Evolutionary conservation across 2,797 vertebrate genomes (phyloP).

Genomic region (Kryptopterus vitreolus): DNA sequence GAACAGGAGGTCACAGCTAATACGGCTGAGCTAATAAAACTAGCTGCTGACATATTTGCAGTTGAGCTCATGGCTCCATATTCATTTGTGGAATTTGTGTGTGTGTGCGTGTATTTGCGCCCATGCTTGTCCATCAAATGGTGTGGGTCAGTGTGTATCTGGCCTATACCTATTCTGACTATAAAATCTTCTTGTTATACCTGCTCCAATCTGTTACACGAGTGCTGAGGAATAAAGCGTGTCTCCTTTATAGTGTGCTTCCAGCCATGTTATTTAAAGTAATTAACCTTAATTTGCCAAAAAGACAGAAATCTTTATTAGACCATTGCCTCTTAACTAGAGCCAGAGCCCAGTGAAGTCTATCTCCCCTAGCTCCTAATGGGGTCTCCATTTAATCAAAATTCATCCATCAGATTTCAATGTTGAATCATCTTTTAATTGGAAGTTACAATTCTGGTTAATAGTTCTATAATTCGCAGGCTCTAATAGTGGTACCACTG

Average conservation of each 20-base stretch:
- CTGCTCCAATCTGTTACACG: slow-evolving; percentile 77
- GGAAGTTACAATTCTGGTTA: slow-evolving; percentile 98
- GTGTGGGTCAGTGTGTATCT: slow-evolving; percentile 44
- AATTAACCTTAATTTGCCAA: slow-evolving; percentile 98
- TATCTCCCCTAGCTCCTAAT: slow-evolving; percentile 93
- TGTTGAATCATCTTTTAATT: slow-evolving; percentile 99
- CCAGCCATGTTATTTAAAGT: slow-evolving; percentile 95
- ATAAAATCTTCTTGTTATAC: slow-evolving; percentile 72
- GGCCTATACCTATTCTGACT: slow-evolving; percentile 4
- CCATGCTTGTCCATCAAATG: slow-evolving; percentile 51
- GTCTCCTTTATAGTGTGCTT: slow-evolving; percentile 80
- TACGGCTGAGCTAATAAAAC: slow-evolving; percentile 50
- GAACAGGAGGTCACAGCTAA: slow-evolving; percentile 52
- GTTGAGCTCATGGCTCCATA: slow-evolving; percentile 47
- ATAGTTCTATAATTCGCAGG: slow-evolving; percentile 98
- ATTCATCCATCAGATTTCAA: slow-evolving; percentile 99
- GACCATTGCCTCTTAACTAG: slow-evolving; percentile 92
- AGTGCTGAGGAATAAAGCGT: slow-evolving; percentile 84
- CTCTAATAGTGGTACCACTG: slow-evolving; percentile 96
- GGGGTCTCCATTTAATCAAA: slow-evolving; percentile 99
- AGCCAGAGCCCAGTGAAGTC: slow-evolving; percentile 83
- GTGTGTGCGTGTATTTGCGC: slow-evolving; percentile 27
- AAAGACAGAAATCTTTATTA: slow-evolving; percentile 89
- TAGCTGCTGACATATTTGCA: slow-evolving; percentile 50
- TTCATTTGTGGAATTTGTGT: slow-evolving; percentile 40